phyloP scores from a whole-genome alignment of 2,113 vertebrate species.

The Strigops habroptila region DNA sequence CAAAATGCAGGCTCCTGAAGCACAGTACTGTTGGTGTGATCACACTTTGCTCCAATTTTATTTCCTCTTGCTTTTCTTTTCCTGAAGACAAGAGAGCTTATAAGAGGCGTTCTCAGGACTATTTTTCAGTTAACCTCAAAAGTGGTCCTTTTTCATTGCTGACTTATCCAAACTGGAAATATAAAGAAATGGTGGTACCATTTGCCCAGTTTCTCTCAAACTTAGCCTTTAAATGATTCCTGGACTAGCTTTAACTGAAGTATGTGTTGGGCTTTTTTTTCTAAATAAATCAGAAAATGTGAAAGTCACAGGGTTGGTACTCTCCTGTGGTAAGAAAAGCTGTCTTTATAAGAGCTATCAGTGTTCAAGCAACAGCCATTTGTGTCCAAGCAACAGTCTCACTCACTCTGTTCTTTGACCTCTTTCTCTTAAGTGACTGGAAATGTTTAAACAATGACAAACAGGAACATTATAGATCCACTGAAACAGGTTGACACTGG shows the following conservation, averaged over 20 bases:
- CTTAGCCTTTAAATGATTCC: not conserved
- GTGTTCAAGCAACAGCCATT: not conserved
- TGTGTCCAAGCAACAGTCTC: slow-evolving; percentile 8
- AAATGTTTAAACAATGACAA: slow-evolving; percentile 1
- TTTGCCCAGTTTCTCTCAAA: not conserved
- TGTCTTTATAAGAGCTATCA: not conserved
- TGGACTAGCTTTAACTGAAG: not conserved
- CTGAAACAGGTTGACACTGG: not conserved
- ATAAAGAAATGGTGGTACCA: not conserved
- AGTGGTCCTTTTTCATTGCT: not conserved
- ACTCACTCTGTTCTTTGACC: not conserved
- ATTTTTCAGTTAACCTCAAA: not conserved
- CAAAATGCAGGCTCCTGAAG: not conserved
- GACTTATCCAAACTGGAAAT: not conserved
- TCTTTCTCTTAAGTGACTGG: not conserved
- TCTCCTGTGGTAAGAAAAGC: not conserved
- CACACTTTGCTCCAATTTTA: not conserved
- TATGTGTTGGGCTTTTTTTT: not conserved
- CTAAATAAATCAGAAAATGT: not conserved
- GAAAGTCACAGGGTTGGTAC: not conserved
- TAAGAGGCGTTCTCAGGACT: not conserved
- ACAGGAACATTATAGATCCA: not conserved
- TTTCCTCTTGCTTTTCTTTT: not conserved
- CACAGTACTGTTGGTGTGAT: not conserved
- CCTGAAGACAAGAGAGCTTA: not conserved